These are phyloP conservation scores for Tinea pellionella DNA, from an alignment of 2,888 invertebrate species.

Conservation along the genomic window DNA sequence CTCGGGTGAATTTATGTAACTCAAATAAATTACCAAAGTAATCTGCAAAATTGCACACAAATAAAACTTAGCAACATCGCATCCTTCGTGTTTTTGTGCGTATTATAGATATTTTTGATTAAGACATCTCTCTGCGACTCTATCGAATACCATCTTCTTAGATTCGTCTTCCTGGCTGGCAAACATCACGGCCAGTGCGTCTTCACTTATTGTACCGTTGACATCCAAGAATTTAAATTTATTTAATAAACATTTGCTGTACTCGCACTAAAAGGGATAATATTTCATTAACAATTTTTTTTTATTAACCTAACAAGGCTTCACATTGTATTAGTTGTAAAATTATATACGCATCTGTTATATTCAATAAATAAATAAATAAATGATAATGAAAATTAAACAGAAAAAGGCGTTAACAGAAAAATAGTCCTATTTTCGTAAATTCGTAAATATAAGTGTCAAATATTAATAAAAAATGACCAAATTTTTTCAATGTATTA, in stretches of 20 bases:
- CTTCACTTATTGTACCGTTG: constrained; percentile 17
- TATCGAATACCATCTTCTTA: constrained; percentile 18
- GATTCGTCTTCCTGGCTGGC: constrained; percentile 20
- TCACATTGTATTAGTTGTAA: no score
- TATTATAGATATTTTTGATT: constrained; percentile 22
- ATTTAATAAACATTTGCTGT: constrained; percentile 22
- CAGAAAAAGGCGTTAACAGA: no score
- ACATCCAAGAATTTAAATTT: constrained; percentile 14
- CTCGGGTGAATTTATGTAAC: no score
- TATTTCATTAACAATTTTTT: no score
- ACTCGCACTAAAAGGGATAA: constrained; percentile 23
- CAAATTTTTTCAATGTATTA: no score
- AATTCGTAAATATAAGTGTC: no score
- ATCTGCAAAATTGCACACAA: constrained; percentile 22
- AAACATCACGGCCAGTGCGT: constrained; percentile 18
- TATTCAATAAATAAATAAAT: no score
- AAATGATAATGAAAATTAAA: no score
- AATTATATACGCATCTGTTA: no score
- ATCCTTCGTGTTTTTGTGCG: constrained; percentile 21
- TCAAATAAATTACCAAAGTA: constrained; percentile 20
- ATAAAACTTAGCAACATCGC: constrained; percentile 22
- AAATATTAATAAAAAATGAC: no score
- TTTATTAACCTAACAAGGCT: no score
- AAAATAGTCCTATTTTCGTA: no score
- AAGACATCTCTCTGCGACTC: constrained; percentile 21